Conservation (phyloP, 2,797 vertebrate genomes). For the Emys orbicularis region DNA sequence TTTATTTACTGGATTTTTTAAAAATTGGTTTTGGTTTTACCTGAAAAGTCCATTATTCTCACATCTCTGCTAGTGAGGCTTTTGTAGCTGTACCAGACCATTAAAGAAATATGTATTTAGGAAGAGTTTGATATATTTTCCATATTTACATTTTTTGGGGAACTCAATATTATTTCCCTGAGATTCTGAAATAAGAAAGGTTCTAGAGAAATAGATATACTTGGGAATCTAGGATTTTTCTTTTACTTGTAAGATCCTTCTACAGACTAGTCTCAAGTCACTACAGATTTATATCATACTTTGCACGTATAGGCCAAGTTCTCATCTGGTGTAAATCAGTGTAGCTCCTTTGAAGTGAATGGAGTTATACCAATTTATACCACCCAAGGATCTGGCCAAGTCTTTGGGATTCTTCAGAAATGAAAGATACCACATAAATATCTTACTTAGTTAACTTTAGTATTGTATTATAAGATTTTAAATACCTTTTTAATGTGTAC, state of each 20-base stretch:
- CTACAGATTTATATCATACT: conserved; percentile 1
- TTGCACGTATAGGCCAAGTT: background rate
- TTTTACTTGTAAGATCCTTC: conserved; percentile 43
- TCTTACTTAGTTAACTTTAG: conserved; percentile 28
- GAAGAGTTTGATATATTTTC: conserved; percentile 48
- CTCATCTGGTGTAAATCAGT: background rate
- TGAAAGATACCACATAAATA: conserved; percentile 59
- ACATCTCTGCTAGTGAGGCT: background rate
- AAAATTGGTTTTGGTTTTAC: background rate
- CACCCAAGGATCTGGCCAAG: background rate
- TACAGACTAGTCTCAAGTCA: background rate
- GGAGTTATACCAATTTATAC: background rate
- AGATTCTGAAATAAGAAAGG: conserved; percentile 19
- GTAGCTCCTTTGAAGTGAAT: rapidly evolving
- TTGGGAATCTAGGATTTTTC: conserved; percentile 70
- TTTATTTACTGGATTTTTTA: background rate
- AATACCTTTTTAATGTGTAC: conserved; percentile 65
- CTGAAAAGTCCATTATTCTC: background rate
- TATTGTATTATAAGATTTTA: conserved; percentile 41
- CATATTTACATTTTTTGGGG: conserved; percentile 55
- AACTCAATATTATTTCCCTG: conserved; percentile 37
- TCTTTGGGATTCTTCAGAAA: conserved; percentile 52
- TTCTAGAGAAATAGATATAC: conserved; percentile 69
- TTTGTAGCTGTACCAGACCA: conserved; percentile 17
- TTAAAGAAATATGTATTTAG: conserved; percentile 32